Conservation (phyloP, 2,113 vertebrate genomes). For the Strix uralensis region DNA sequence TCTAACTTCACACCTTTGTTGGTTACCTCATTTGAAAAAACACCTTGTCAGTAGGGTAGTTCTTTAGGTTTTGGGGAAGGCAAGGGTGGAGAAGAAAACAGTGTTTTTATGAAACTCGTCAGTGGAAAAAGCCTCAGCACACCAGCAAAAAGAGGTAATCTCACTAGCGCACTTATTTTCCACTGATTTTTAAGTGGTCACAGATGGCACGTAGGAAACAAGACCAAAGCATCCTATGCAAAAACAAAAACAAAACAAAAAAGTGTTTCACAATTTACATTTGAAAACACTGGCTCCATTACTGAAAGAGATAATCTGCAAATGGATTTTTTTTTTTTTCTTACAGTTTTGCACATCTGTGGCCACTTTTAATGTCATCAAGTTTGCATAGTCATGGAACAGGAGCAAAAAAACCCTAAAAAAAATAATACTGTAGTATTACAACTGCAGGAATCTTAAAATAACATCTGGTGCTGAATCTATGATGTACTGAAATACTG, state of each 20-base stretch:
- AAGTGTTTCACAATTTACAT: constrained; percentile 41
- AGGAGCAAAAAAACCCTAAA: constrained; percentile 67
- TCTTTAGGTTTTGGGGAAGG: background rate
- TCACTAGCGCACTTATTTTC: constrained; percentile 59
- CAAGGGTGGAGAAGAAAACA: constrained; percentile 31
- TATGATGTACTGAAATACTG: constrained; percentile 85
- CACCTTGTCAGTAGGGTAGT: constrained; percentile 6
- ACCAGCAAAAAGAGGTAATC: constrained; percentile 69
- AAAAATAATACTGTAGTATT: constrained; percentile 69
- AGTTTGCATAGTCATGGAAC: constrained; percentile 76
- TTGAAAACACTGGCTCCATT: constrained; percentile 70
- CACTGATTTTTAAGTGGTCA: constrained; percentile 60
- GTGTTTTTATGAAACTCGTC: constrained; percentile 13
- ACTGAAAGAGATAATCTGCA: constrained; percentile 57
- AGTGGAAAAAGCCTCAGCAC: constrained; percentile 60
- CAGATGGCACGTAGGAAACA: constrained; percentile 54
- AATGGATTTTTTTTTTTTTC: constrained; percentile 46
- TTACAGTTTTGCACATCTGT: constrained; percentile 68
- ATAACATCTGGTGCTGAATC: constrained; percentile 90
- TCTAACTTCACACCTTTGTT: constrained; percentile 71
- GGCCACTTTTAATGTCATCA: constrained; percentile 75
- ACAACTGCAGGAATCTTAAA: constrained; percentile 74
- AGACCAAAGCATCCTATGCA: constrained; percentile 82
- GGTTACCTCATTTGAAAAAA: constrained; percentile 70
- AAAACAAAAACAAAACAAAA: constrained; percentile 26